Evolutionary conservation across 2,113 vertebrate genomes (phyloP).

Genomic region (Seriola rivoliana): DNA sequence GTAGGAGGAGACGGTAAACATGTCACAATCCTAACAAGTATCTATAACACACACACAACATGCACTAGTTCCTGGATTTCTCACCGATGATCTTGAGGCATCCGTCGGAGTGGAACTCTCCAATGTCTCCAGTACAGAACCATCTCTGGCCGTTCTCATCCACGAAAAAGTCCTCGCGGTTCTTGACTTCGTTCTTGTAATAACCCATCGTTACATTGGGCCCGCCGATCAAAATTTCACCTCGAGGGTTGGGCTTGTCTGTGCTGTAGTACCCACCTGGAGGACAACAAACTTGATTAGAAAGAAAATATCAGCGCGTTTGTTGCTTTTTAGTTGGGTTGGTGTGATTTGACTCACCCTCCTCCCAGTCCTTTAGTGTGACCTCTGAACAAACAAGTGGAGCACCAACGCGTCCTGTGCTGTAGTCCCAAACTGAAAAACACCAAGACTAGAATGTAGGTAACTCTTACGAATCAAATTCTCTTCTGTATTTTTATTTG

Average conservation of each 20-base stretch:
- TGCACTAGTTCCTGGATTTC: conserved; percentile 18
- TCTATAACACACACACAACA: not conserved
- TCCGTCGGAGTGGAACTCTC: conserved; percentile 93
- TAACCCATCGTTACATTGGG: conserved; percentile 96
- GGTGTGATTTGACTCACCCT: conserved; percentile 86
- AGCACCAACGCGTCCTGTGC: conserved; percentile 96
- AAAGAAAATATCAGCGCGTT: too few species aligned
- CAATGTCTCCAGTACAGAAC: conserved; percentile 98
- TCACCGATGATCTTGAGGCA: conserved; percentile 98
- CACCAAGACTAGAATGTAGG: not conserved
- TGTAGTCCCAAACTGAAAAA: conserved; percentile 92
- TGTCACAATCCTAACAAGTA: not conserved
- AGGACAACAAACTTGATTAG: conserved; percentile 1
- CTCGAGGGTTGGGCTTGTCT: conserved; percentile 93
- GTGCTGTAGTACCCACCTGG: conserved; percentile 94
- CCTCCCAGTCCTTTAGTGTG: conserved; percentile 94
- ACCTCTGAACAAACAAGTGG: conserved; percentile 96
- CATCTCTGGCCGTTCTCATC: conserved; percentile 92
- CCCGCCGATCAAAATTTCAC: conserved; percentile 96
- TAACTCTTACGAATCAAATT: not conserved
- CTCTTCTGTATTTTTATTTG: not conserved
- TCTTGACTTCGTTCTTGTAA: conserved; percentile 92
- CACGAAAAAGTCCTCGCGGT: conserved; percentile 90
- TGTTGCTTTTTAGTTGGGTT: not conserved
- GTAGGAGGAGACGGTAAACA: not conserved